These are phyloP conservation scores for Platycercus adscitus DNA, from an alignment of 2,113 vertebrate genomes.

Conservation along the genomic window DNA sequence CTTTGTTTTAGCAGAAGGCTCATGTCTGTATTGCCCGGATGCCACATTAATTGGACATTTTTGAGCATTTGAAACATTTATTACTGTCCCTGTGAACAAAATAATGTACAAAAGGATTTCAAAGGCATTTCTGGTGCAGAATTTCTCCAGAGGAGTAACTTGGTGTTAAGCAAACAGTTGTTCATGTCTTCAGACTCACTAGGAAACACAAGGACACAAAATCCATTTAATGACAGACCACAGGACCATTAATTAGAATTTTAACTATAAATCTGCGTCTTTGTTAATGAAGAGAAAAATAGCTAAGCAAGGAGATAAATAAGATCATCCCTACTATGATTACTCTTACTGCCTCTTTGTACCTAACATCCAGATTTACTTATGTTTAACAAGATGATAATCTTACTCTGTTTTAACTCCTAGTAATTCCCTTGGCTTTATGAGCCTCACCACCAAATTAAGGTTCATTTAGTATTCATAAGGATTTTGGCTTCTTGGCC, in stretches of 20 bases:
- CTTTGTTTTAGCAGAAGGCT: not conserved
- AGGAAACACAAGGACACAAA: not conserved
- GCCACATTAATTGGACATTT: not conserved
- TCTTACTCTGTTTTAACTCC: not conserved
- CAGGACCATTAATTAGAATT: not conserved
- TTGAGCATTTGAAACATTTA: not conserved
- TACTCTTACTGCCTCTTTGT: not conserved
- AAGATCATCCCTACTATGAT: not conserved
- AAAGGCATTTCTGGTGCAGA: not conserved
- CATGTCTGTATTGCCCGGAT: not conserved
- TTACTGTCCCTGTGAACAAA: not conserved
- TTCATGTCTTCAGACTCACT: not conserved
- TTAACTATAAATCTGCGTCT: not conserved
- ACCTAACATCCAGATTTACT: not conserved
- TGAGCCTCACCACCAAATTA: not conserved
- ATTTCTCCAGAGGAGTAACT: not conserved
- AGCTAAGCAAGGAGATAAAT: not conserved
- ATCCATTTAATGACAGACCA: not conserved
- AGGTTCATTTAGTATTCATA: not conserved
- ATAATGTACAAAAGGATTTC: not conserved
- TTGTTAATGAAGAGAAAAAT: not conserved
- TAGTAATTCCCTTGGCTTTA: not conserved
- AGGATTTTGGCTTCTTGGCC: not conserved
- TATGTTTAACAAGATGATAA: not conserved
- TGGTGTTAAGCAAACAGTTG: not conserved